phyloP scores from a whole-genome alignment of 2,888 invertebrate genomes.

The Subacronicta megacephala region DNA sequence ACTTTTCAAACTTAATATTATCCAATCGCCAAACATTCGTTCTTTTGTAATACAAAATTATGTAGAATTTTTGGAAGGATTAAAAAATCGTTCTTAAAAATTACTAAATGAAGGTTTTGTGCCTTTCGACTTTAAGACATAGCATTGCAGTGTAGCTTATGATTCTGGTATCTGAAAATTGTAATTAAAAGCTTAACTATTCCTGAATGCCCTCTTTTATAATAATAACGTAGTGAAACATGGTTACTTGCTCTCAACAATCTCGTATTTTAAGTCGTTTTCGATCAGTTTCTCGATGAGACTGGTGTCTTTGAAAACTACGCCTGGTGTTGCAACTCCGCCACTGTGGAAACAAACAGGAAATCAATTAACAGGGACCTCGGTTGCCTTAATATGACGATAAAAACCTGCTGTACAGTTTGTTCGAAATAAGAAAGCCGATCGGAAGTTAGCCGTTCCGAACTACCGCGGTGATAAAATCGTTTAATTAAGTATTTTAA shows the following conservation, averaged over 20 bases:
- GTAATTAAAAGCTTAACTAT: background rate
- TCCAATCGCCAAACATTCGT: too few species aligned
- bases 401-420: too few species aligned
- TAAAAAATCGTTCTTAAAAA: background rate
- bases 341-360: slow-evolving; percentile 88
- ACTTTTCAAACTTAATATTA: too few species aligned
- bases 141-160: background rate
- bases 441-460: too few species aligned
- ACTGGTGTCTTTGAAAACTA: slow-evolving; percentile 95
- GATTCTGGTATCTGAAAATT: background rate
- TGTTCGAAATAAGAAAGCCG: too few species aligned
- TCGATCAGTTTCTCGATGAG: slow-evolving; percentile 93
- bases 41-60: too few species aligned
- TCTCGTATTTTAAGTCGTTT: slow-evolving; percentile 93
- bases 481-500: too few species aligned
- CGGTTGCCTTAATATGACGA: too few species aligned
- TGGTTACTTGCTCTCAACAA: slow-evolving; percentile 68
- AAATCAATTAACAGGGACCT: too few species aligned
- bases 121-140: background rate
- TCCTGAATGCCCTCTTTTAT: background rate
- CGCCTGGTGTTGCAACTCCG: slow-evolving; percentile 96
- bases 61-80: too few species aligned
- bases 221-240: background rate
- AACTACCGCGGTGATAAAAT: too few species aligned
- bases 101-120: background rate